Base-by-base conservation (phyloP, 2,113 vertebrate species). In the Anoura caudifer region DNA sequence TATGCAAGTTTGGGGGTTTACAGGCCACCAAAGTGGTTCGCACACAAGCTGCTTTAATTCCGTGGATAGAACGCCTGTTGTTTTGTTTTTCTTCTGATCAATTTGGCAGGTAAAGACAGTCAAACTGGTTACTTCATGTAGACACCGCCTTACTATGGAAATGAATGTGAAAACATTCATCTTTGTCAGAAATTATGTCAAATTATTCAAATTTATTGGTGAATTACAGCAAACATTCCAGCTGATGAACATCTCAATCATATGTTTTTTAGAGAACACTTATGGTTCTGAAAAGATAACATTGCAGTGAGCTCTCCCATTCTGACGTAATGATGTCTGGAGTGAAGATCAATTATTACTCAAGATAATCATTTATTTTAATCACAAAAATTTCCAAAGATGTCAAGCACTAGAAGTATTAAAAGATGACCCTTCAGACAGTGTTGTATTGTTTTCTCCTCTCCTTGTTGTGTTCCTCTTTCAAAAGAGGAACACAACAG, bases 171-270 rank as follows among this genome's bases (percentile, higher is more conserved):
- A 97, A 98, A 98, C 94, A 95, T 54, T 97, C 96, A 97, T 97
- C 96, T 98, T 98, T 98, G 98, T 98, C 98, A 98, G 97, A 97
- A 98, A 98, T 98, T 98, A 98, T 97, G 96, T 97, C 96, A 96
- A 97, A 98, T 97, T 97, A 94, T 95, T 98, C 85, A 97, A 97
- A 98, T 38, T 96, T 95, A 85, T 92, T 91, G 97, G 95, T 54
- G 94, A 97, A 97, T 97, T 97, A 96, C 2, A 96, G 91, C 47
- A 95, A 63, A 13, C 90, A 96, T 54, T 31, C 33, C 95, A 95
- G 91, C 88, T 59, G 95, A 98, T 88, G 92, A 97, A 90, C 94
- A 97, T 94, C 96, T 94, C 84, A 97, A 95, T 95, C 2, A 36
- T 96, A 96, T 97, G 92, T 72, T 97, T 98, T 96, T 83, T 65